Conservation (phyloP, 2,113 vertebrate species). For the Thalassoma bifasciatum region DNA sequence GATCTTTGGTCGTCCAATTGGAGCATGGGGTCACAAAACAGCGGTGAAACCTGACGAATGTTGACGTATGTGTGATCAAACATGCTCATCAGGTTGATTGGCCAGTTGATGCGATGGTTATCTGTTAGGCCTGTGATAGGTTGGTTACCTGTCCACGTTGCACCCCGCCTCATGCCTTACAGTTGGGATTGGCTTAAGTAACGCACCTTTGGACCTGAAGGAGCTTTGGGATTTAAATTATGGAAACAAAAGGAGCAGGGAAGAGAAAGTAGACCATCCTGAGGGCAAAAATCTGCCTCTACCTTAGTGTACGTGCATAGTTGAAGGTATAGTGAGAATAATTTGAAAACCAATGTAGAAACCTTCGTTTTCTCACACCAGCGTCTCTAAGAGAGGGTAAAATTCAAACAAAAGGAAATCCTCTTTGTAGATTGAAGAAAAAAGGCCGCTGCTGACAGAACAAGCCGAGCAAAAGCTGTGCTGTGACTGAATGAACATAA, state of each 20-base stretch:
- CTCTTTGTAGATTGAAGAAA: background rate
- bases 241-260: background rate
- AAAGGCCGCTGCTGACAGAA: constrained; percentile 13
- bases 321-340: background rate
- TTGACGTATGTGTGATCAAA: background rate
- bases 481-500: constrained; percentile 29
- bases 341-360: constrained; percentile 10
- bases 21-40: too few relatives aligned
- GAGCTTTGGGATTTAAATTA: too few relatives aligned
- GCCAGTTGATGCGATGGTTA: too few relatives aligned
- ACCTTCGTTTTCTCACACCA: background rate
- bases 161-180: too few relatives aligned
- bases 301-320: constrained; percentile 1
- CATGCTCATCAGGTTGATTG: background rate
- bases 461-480: constrained; percentile 20
- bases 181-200: too few relatives aligned
- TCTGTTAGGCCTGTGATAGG: too few relatives aligned
- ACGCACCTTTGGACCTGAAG: too few relatives aligned
- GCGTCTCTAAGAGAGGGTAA: background rate
- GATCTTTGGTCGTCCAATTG: too few relatives aligned
- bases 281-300: background rate
- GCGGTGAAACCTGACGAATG: too few relatives aligned
- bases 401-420: constrained; percentile 6
- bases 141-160: too few relatives aligned
- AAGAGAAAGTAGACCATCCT: too few relatives aligned